Evolutionary conservation across 1,140 invertebrate species (phyloP), one percentile per base, ranked within the genome.

Genomic region (Saxidomus purpurata): DNA sequence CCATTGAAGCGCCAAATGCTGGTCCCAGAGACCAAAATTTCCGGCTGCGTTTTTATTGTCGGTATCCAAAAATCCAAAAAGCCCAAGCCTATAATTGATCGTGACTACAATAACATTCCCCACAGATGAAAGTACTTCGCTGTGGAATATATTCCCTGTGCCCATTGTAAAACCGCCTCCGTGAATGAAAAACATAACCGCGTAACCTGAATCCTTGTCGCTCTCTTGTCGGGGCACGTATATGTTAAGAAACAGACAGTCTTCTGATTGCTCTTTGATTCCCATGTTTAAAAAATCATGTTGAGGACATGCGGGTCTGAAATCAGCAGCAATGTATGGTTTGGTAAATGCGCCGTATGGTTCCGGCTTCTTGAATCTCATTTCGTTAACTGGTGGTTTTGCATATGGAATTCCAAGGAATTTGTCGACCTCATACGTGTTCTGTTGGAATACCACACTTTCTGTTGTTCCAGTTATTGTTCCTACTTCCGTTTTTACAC

Each of bases 181-280:
- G 76, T 93, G 91, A 31, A 93, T 91, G 79, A 89, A 93, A 52
- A 93, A 76, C 71, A 93, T 88, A 9, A 91, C 89, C 15, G 90
- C 67, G 31, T 74, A 61, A 49, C 52, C 80, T 38, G 59, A 67
- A 43, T 31, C 74, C 49, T 67, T 13, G 36, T 82, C 79, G 61
- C 38, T 59, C 25, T 74, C 40, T 76, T 90, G 81, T 11, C 36
- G 49, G 13, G 98, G 98, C 15, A 98, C 97, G 95, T 97, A 99
- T 52, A 99, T 97, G 94, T 99, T 99, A 43, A 99, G 96, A 94
- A 99, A 99, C 0, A 99, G 96, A 92, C 98, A 99, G 94, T 99
- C 98, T 96, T 99, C 98, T 15, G 81, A 77, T 25, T 49, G 15
- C 13, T 40, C 28, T 36, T 34, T 15, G 1, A 28, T 0, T 25